Evolutionary conservation across 1,140 invertebrate genomes (phyloP), one percentile per base, ranked within the genome.

Genomic region (Apocrypta bakeri): DNA sequence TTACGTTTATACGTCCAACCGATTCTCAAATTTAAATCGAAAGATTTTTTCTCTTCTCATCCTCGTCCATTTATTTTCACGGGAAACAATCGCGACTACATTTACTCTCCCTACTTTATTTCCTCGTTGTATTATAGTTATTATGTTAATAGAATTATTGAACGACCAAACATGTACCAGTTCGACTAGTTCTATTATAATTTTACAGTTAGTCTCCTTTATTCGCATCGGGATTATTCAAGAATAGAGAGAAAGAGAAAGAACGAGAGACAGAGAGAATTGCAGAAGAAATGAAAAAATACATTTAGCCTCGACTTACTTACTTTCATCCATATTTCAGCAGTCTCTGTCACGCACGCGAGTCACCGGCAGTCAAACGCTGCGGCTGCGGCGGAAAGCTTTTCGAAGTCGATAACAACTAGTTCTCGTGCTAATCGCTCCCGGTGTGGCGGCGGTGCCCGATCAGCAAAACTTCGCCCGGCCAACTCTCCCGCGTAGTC

Each of bases 371-470:
- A 63, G 73, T 56, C 80, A 76, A 69, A 61, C 73, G 73, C 48
- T 66, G 27, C 31, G 12, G 12, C 31, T 33, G 31, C 14, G n/a
- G 42, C 29, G 24, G 56, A 74, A 68, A 48, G 72, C 61, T 81
- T 75, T 75, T 75, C 40, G 21, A 76, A 82, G 80, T 82, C 80
- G 73, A 76, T 82, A 82, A 71, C 80, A 82, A 82, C 73, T 82
- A 76, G 73, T 82, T 71, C 73, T 56, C 64, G 40, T 42, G 73
- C 42, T 82, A 82, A 82, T 82, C 73, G 80, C 42, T 76, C 31
- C 25, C 17, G 61, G 17, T 48, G 9, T 9, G 25, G n/a, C 37
- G 77, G 33, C 78, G 48, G n/a, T 37, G 21, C 79, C 63, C 27
- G 61, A 81, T 81, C 79, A 75, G 71, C 79, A 24, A 81, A 81